A percentile compares a stretch with the other conserved stretches of the same genome.
phyloP scores from a whole-genome alignment of 2,113 vertebrate genomes.

The Pholis gunnellus region DNA sequence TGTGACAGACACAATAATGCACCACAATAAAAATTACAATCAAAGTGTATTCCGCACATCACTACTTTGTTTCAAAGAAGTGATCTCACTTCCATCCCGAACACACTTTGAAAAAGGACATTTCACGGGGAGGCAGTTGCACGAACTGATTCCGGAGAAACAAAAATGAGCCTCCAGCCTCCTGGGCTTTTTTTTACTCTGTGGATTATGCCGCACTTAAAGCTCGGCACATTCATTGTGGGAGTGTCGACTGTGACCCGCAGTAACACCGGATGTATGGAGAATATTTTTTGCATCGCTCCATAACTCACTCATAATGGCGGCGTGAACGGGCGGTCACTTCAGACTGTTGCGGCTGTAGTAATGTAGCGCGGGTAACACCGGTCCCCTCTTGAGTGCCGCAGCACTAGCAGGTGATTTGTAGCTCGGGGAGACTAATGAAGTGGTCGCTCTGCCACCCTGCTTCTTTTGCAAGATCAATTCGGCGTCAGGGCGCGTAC shows the following conservation, averaged over 20 bases:
- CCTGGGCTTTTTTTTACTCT: constrained; percentile 34
- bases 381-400: constrained; percentile 68
- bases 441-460: constrained; percentile 87
- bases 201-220: constrained; percentile 48
- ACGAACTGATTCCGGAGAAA: constrained; percentile 8
- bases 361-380: constrained; percentile 68
- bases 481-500: constrained; percentile 79
- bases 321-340: constrained; percentile 70
- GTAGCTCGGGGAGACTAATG: constrained; percentile 86
- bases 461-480: constrained; percentile 89
- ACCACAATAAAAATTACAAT: not conserved
- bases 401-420: constrained; percentile 83
- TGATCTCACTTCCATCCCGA: constrained; percentile 9
- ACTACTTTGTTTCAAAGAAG: not conserved
- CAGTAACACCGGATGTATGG: constrained; percentile 50
- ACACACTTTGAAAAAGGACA: not conserved
- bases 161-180: constrained; percentile 1
- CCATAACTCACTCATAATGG: constrained; percentile 80
- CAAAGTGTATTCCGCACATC: not conserved
- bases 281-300: constrained; percentile 68
- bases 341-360: constrained; percentile 56
- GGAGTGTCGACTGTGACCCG: constrained; percentile 47
- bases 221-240: constrained; percentile 44
- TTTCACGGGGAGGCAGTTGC: not conserved
- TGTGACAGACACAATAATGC: not conserved